Conservation (phyloP, 64 coral and sea anemone genomes). For the Montipora sp. region DNA sequence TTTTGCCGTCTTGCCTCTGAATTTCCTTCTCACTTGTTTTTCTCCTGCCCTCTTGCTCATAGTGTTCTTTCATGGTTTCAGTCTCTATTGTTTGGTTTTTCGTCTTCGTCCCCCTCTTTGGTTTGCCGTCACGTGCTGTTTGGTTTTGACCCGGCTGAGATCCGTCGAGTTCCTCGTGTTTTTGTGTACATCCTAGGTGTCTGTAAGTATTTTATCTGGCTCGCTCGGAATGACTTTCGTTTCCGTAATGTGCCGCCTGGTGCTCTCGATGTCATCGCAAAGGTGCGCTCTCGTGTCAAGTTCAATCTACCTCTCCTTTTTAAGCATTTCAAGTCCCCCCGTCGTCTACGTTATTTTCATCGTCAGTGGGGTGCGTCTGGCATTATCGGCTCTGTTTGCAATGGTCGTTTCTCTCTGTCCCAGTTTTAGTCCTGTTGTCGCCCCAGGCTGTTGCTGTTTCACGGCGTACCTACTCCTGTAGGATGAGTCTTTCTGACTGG, state of each 20-base stretch:
- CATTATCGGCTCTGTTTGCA: background rate
- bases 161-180: background rate
- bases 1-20: background rate
- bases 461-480: no score
- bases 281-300: background rate
- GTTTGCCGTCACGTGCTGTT: constrained; percentile 20
- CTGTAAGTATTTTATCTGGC: constrained; percentile 37
- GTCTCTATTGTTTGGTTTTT: background rate
- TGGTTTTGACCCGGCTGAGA: constrained; percentile 20
- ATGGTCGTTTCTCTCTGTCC: background rate
- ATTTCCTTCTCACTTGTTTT: constrained; percentile 18
- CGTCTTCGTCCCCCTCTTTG: background rate
- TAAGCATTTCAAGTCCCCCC: background rate
- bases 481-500: no score
- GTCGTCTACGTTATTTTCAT: background rate
- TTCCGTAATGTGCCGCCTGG: background rate
- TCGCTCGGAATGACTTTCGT: constrained; percentile 23
- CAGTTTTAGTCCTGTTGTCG: background rate
- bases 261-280: background rate
- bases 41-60: constrained; percentile 16
- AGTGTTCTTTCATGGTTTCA: background rate
- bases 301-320: background rate
- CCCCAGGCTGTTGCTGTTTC: no score
- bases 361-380: constrained; percentile 21
- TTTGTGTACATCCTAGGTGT: constrained; percentile 36